Evolutionary conservation across 2,113 vertebrate genomes (phyloP).

Genomic region (Lepus americanus): DNA sequence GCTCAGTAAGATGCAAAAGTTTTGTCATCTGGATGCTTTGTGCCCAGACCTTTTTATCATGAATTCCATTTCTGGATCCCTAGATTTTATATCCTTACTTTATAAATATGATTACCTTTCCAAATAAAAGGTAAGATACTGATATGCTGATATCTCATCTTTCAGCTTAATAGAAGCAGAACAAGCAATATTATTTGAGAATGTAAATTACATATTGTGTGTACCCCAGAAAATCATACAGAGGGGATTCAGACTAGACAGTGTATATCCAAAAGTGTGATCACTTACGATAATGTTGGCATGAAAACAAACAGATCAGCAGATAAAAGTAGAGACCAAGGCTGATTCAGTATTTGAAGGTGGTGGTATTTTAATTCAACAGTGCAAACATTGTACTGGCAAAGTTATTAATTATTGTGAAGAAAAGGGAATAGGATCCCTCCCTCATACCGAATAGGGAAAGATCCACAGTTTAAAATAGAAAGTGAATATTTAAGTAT

Average conservation of each 20-base stretch:
- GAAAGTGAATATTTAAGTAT: not conserved
- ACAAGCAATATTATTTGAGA: not conserved
- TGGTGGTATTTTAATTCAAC: not conserved
- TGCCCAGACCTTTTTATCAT: not conserved
- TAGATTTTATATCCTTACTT: not conserved
- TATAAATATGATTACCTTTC: not conserved
- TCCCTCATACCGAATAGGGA: not conserved
- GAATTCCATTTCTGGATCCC: not conserved
- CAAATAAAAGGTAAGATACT: not conserved
- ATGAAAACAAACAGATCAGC: not conserved
- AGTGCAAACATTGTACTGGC: not conserved
- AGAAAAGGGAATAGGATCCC: not conserved
- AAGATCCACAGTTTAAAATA: not conserved
- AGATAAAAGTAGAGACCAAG: not conserved
- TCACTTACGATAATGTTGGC: not conserved
- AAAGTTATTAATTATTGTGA: not conserved
- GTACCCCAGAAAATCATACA: not conserved
- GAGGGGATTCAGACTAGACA: not conserved
- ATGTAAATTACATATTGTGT: not conserved
- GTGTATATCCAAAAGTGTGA: not conserved
- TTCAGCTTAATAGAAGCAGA: not conserved
- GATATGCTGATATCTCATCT: not conserved
- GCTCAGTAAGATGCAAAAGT: not conserved
- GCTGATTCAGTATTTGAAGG: not conserved
- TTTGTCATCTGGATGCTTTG: slow-evolving; percentile 11